phyloP scores from a whole-genome alignment of 2,797 vertebrate species.

The Eulemur albifrons region DNA sequence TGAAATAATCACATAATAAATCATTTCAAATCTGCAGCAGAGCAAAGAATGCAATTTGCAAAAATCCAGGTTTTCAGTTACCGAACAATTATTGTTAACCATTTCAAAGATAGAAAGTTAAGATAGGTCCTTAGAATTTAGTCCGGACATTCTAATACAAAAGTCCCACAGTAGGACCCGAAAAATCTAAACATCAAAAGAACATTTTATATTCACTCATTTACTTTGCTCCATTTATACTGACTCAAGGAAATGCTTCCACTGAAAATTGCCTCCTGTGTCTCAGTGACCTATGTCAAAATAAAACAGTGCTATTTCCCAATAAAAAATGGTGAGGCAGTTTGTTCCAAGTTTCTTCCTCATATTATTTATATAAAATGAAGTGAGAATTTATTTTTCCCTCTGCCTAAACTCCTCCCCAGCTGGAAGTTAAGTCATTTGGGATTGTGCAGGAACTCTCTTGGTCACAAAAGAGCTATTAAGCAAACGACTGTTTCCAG shows the following conservation, averaged over 20 bases:
- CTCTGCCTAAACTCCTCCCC: not conserved
- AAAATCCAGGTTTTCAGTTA: constrained; percentile 71
- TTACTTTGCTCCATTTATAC: not conserved
- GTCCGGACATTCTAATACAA: constrained; percentile 8
- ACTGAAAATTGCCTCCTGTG: not conserved
- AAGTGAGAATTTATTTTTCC: not conserved
- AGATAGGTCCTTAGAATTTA: constrained; percentile 30
- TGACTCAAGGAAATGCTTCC: not conserved
- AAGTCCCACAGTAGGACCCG: not conserved
- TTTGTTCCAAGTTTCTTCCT: constrained; percentile 7
- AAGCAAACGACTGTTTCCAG: constrained; percentile 57
- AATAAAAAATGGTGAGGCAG: not conserved
- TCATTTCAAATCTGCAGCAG: constrained; percentile 73
- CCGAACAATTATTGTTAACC: constrained; percentile 66
- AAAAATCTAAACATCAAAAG: not conserved
- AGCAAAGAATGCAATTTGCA: constrained; percentile 68
- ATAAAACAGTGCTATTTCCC: constrained; percentile 4
- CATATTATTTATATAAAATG: constrained; percentile 40
- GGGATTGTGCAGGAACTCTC: not conserved
- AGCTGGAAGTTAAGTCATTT: constrained; percentile 21
- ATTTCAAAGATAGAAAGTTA: constrained; percentile 56
- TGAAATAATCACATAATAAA: constrained; percentile 78
- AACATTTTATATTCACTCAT: not conserved
- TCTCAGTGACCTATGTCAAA: constrained; percentile 27
- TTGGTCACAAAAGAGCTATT: constrained; percentile 60